Conservation (phyloP, 2,113 vertebrate species). For the Boulengeromyrus knoepffleri region DNA sequence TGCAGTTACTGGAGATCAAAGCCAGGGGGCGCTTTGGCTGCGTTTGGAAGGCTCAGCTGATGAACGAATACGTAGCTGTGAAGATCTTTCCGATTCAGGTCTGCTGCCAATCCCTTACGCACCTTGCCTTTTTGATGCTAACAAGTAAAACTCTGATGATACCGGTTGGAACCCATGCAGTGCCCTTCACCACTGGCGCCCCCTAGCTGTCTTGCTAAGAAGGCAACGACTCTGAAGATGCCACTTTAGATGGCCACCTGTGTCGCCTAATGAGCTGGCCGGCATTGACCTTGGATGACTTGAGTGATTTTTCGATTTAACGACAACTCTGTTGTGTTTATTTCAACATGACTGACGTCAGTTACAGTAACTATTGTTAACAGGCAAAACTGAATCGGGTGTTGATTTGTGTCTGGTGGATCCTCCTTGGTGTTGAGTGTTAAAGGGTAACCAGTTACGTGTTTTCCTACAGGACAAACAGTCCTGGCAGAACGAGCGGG, state of each 20-base stretch:
- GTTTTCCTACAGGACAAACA: slow-evolving; percentile 70
- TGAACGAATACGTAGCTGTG: slow-evolving; percentile 86
- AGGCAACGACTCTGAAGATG: neutral
- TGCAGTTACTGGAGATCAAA: slow-evolving; percentile 89
- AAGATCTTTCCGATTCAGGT: slow-evolving; percentile 96
- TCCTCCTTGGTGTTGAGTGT: neutral
- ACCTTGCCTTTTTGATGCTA: neutral
- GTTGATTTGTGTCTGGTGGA: neutral
- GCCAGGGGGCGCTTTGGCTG: slow-evolving; percentile 89
- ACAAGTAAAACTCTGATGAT: neutral
- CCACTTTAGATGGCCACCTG: neutral
- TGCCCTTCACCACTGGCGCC: neutral
- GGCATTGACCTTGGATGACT: neutral
- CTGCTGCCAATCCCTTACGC: slow-evolving; percentile 2
- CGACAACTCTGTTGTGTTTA: neutral
- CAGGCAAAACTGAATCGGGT: neutral
- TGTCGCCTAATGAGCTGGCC: neutral
- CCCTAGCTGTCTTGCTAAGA: neutral
- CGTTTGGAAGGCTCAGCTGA: slow-evolving; percentile 89
- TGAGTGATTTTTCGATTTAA: neutral
- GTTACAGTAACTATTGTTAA: neutral
- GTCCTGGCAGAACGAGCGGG: slow-evolving; percentile 86
- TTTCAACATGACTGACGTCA: neutral
- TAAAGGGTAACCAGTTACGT: neutral
- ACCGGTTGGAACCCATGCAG: neutral